Base-by-base conservation (phyloP, 2,113 vertebrate species). In the Formicarius rufipectus region DNA sequence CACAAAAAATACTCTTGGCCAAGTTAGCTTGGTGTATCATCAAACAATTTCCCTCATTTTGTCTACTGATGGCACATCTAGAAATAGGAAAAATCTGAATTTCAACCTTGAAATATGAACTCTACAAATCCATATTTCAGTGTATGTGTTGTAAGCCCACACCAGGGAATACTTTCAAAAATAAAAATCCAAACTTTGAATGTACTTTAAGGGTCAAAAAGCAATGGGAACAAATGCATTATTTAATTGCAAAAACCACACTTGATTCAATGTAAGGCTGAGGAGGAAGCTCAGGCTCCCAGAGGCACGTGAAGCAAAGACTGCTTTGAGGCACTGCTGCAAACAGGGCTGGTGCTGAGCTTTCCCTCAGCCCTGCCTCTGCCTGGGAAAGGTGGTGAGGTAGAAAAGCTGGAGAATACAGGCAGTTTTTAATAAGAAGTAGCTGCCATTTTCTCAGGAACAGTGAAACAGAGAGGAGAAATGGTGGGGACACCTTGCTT, bases 161-260 rank as follows among this genome's bases (percentile, higher is more conserved):
- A 83, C 3, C 63, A 62, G 93, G 60, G 77, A 95, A 45, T 81
- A 30, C 44, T 83, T 87, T 50, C 7, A 62, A 77, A 80, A 73
- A 84, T 60, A 84, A 96, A 97, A 93, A 81, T 80, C 37, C 35
- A 90, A 93, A 92, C 73, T 71, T 69, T 28, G 69, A 67, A 77
- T 79, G 82, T 58, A 47, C 78, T 90, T 88, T 45, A 66, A 82
- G 86, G 90, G 87, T 82, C 92, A 96, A 89, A 96, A 96, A 89
- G 84, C 64, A 89, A 84, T 47, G 67, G 58, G 75, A 92, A 69
- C 67, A 68, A 93, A 88, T 42, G 84, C 59, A 92, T 74, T 78
- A 86, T 87, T 88, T 75, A 89, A 73, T 60, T 20, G 7, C 12
- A 56, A 84, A 95, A 71, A 15, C 3, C 58, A 49, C 67, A 84